A percentile compares a stretch with the other conserved stretches of the same genome.
Conservation (phyloP, 2,888 invertebrate species). For the Pristionchus japonicus region DNA sequence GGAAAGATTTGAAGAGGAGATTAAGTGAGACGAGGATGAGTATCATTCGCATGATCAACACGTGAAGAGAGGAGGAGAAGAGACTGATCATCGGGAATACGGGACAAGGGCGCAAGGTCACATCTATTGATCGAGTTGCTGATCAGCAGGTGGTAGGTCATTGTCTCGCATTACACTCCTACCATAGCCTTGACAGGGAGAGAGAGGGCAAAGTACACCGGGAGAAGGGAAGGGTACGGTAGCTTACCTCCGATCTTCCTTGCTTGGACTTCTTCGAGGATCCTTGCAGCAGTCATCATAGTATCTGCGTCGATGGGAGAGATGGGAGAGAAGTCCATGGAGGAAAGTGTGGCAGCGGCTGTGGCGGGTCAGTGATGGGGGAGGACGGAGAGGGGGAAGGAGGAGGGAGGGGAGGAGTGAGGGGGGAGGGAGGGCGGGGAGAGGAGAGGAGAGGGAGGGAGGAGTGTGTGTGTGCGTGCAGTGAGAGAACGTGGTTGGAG, state of each 20-base stretch:
- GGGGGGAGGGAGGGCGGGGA: not conserved
- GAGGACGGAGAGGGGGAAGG: not conserved
- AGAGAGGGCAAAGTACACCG: too few relatives aligned
- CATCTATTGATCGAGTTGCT: not conserved
- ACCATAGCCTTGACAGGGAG: slow-evolving; percentile 7
- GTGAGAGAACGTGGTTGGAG: slow-evolving; percentile 39
- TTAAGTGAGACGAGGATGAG: not conserved
- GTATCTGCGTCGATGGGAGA: slow-evolving; percentile 48
- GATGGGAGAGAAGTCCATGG: slow-evolving; percentile 17
- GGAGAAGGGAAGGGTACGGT: not conserved
- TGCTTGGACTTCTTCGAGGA: slow-evolving; percentile 55
- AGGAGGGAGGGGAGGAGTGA: slow-evolving; percentile 3
- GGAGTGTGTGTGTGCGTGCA: slow-evolving; percentile 40
- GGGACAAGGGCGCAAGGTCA: not conserved
- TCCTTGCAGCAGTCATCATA: slow-evolving; percentile 65
- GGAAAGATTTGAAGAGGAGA: slow-evolving; percentile 3
- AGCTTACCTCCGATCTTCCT: slow-evolving; percentile 34
- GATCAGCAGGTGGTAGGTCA: not conserved
- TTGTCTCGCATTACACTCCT: not conserved
- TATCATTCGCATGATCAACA: slow-evolving; percentile 10
- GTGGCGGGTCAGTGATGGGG: slow-evolving; percentile 39
- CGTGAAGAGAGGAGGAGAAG: not conserved
- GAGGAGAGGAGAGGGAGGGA: not conserved
- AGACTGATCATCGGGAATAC: not conserved
- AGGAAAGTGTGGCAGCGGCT: slow-evolving; percentile 6